Evolutionary conservation across 1,140 invertebrate genomes (phyloP), one percentile per base, ranked within the genome.

Genomic region (Brachystomella parvula): DNA sequence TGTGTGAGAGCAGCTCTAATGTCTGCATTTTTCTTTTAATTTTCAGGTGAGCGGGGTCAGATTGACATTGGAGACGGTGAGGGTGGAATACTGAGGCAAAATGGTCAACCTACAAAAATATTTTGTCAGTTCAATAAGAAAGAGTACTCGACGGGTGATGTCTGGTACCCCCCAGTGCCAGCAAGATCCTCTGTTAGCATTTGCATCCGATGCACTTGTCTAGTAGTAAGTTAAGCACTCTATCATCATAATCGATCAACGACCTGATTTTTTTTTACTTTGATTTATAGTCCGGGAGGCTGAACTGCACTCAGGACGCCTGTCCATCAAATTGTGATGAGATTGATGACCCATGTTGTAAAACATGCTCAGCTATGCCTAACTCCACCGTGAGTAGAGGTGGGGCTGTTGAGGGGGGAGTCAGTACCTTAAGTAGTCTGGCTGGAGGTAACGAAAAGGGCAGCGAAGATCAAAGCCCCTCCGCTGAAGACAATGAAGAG

Each of bases 61-160:
- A 44, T 12, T n/a, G n/a, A 44, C 39, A 9, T 44, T 12, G 39
- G 39, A 44, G 39, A n/a, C 9, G 39, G 12, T 15, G n/a, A n/a
- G n/a, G n/a, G n/a, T n/a, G n/a, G n/a, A n/a, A n/a, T n/a, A n/a
- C 63, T 30, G 2, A 32, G 2, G 21, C 35, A 9, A 2, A 47
- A 39, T 53, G 49, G 24, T 24, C 49, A 53, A 53, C 15, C 49
- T 17, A 6, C 49, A 9, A 71, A 71, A 39, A 60, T 56, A 19
- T 68, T 68, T 31, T 71, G 70, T 56, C 64, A 30, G 12, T 69
- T 72, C 26, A 44, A 53, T 17, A 64, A 53, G 1, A 72, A 69
- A 26, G 71, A 72, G 28, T 72, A 72, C 47, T 64, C 71, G 1
- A 64, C 71, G 15, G 71, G 71, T 15, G 71, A 72, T 56, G 24